Evolutionary conservation across 1,140 invertebrate genomes (phyloP), one percentile per base, ranked within the genome.

Genomic region (Micrasema minimum): DNA sequence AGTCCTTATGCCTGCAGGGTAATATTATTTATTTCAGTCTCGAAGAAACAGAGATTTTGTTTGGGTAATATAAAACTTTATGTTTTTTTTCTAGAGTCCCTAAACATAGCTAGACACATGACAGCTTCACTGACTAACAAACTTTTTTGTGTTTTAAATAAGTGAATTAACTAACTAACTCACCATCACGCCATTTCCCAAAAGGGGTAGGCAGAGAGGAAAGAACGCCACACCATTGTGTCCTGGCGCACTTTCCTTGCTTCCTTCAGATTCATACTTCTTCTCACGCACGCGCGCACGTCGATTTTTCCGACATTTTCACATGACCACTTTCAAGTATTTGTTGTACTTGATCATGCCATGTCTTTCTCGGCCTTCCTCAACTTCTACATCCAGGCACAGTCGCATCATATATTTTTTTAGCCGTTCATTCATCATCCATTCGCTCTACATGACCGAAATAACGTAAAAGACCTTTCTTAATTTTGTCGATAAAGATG

Each of bases 41-140:
- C 59, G 23, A 46, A 20, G 7, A 14, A 64, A 41, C 59, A 45
- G 10, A 45, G 41, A 64, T 64, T 64, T 45, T 46, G 59, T 64
- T 64, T 64, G 59, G 59, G 59, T 64, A 64, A 64, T 64, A 64
- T 64, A 64, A 64, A 64, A 64, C 59, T 45, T 64, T 41, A 59
- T 20, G 55, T 38, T 43, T 59, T 59, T 59, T 59, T 59, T 55
- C 51, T 55, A 7, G 16, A 59, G 55, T 59, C 37, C 55, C 55
- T 59, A 59, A 57, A 59, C 55, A 12, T 35, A 22, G 55, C 55
- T 59, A 59, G 55, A 59, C 55, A 22, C 55, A 59, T 59, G 55
- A 43, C 55, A 59, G 55, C 9, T 38, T 41, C 55, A 59, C 35
- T 20, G 55, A 7, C 37, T 41, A 14, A 20, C 55, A 59, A 59